These are phyloP conservation scores for Sylvia borin DNA, from an alignment of 2,797 vertebrate genomes.

Conservation along the genomic window DNA sequence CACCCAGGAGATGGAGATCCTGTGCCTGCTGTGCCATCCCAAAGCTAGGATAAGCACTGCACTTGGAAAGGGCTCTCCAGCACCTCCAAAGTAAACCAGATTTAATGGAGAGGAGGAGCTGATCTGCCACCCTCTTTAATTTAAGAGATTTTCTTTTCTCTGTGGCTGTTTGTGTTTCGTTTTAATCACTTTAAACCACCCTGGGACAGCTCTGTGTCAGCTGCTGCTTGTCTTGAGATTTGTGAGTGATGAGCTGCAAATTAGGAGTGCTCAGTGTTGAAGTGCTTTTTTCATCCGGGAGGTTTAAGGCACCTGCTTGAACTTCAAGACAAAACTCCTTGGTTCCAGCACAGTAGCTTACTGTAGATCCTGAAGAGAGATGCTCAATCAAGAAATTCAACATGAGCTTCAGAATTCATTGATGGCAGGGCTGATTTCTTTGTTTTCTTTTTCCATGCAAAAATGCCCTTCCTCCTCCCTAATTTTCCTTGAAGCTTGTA, in stretches of 20 bases:
- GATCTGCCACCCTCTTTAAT: background rate
- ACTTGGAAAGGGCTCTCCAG: background rate
- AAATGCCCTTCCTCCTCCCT: background rate
- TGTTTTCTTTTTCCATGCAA: background rate
- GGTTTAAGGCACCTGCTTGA: background rate
- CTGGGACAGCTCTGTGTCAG: background rate
- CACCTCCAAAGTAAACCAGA: background rate
- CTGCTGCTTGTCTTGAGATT: background rate
- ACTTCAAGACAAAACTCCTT: background rate
- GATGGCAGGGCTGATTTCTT: background rate
- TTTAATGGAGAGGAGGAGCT: background rate
- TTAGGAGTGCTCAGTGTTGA: background rate
- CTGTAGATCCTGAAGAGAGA: background rate
- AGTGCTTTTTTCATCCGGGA: background rate
- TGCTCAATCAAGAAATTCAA: background rate
- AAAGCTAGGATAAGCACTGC: background rate
- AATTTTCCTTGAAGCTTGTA: background rate
- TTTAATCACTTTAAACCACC: background rate
- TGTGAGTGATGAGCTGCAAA: background rate
- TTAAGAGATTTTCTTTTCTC: background rate
- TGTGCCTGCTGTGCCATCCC: background rate
- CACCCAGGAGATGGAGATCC: background rate
- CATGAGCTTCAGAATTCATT: background rate
- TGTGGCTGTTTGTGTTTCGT: background rate
- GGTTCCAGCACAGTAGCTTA: background rate